phyloP scores from a whole-genome alignment of 2,797 vertebrate genomes.

The Cuculus canorus region DNA sequence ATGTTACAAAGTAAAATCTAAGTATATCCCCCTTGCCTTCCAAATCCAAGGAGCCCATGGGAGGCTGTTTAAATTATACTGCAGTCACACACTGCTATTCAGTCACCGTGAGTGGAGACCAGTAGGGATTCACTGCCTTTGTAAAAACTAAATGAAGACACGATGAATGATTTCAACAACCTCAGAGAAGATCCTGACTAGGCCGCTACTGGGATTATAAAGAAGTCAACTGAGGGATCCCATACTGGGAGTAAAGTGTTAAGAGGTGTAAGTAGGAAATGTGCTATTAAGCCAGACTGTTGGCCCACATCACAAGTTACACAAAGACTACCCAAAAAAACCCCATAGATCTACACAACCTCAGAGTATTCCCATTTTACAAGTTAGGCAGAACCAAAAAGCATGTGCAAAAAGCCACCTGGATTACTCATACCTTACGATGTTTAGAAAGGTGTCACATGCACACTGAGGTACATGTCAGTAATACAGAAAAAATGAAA shows the following conservation, averaged over 20 bases:
- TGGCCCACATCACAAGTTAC: neutral
- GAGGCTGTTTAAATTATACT: neutral
- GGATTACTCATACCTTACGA: neutral
- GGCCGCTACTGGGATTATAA: rapidly evolving
- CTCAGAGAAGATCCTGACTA: neutral
- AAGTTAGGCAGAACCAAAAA: neutral
- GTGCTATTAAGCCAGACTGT: neutral
- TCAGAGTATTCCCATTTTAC: neutral
- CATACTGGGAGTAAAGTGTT: neutral
- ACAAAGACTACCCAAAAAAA: neutral
- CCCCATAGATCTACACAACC: neutral
- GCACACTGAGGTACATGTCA: neutral
- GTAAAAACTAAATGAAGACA: neutral
- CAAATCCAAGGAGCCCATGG: neutral
- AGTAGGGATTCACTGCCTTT: neutral
- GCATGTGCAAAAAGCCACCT: neutral
- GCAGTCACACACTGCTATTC: neutral
- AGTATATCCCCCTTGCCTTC: neutral
- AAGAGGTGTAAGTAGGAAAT: neutral
- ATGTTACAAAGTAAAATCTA: neutral
- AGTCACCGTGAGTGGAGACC: neutral
- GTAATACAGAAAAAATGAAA: neutral
- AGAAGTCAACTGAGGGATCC: neutral
- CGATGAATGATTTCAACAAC: neutral
- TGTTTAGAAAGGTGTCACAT: neutral